phyloP scores from a whole-genome alignment of 2,888 invertebrate genomes.

The Lamellibrachia satsuma region DNA sequence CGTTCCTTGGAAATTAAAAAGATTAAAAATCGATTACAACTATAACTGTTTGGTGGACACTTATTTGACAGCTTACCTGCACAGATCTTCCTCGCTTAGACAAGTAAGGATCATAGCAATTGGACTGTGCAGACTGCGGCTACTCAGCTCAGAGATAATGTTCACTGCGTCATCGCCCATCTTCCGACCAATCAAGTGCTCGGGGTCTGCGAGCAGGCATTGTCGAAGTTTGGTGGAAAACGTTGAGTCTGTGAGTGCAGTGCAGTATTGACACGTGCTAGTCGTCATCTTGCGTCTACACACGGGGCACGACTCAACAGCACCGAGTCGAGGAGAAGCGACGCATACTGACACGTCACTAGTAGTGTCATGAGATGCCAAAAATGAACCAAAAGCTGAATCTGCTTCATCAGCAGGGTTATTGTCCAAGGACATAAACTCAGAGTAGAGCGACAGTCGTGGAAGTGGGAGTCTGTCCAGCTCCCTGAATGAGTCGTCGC shows the following conservation, averaged over 20 bases:
- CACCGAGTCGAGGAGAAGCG: not conserved
- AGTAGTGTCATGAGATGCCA: not conserved
- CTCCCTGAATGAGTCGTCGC: not conserved
- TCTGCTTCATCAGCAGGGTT: not conserved
- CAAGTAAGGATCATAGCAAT: not conserved
- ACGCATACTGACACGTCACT: not conserved
- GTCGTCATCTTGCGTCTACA: not conserved
- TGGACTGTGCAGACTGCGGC: not conserved
- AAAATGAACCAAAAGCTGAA: not conserved
- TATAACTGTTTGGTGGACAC: too few species aligned
- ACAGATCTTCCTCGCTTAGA: not conserved
- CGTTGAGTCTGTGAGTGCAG: not conserved
- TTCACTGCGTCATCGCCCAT: not conserved
- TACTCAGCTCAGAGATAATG: not conserved
- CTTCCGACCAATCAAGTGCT: conserved; percentile 2
- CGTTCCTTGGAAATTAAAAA: too few species aligned
- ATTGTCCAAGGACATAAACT: not conserved
- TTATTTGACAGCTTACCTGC: not conserved
- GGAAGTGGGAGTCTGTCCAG: not conserved
- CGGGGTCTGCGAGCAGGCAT: not conserved
- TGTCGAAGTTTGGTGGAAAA: not conserved
- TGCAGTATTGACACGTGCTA: not conserved
- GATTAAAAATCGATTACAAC: too few species aligned
- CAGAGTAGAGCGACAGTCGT: not conserved
- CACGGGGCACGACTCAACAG: not conserved